phyloP scores from a whole-genome alignment of 2,113 vertebrate genomes.

The Rhipidura dahli region DNA sequence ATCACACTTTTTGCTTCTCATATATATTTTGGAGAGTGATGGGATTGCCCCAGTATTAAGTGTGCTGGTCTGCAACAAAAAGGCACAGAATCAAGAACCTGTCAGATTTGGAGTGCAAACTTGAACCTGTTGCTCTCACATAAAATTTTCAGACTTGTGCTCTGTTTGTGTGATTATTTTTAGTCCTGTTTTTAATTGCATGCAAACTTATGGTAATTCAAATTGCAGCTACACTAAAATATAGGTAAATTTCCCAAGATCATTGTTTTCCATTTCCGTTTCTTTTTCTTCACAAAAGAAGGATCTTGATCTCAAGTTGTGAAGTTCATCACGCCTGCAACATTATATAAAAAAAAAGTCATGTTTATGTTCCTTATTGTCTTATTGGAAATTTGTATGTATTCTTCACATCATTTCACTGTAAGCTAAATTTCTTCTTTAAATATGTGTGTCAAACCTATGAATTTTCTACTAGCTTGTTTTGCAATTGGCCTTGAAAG shows the following conservation, averaged over 20 bases:
- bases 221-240: neutral
- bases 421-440: neutral
- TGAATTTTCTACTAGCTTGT: neutral
- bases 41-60: neutral
- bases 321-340: neutral
- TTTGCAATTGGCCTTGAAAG: neutral
- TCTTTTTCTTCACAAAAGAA: neutral
- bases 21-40: neutral
- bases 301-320: neutral
- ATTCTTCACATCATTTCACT: neutral
- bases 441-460: neutral
- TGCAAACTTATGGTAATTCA: neutral
- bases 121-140: neutral
- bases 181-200: neutral
- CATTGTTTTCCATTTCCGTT: neutral
- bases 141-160: neutral
- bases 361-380: neutral
- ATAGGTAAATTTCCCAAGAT: neutral
- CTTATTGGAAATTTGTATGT: neutral
- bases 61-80: neutral
- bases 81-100: neutral
- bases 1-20: neutral
- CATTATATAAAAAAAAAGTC: neutral
- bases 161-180: neutral
- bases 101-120: neutral